Evolutionary conservation across 2,113 vertebrate genomes (phyloP), one percentile per base, ranked within the genome.

Genomic region (Ifrita kowaldi): DNA sequence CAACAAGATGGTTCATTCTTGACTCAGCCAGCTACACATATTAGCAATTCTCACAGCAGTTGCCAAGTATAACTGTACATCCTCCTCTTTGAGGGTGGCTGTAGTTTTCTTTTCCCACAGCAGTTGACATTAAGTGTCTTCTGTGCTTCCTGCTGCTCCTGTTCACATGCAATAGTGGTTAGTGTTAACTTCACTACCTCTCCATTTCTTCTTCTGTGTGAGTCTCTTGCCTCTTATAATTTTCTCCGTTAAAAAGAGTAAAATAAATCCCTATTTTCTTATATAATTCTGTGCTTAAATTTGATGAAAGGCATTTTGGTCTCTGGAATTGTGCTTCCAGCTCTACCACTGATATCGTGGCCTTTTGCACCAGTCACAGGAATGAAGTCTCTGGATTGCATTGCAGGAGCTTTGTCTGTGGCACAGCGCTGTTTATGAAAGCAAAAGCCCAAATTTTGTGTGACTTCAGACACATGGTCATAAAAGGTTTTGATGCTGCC

Each of bases 21-120:
- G 4, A 81, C 82, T 76, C 94, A 95, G 95, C 94, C 87, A 94
- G 96, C 87, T 95, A 83, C 94, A 90, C 93, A 93, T 94, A 97
- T 95, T 96, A 96, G 83, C 89, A 96, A 92, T 94, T 95, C 93
- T 95, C 94, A 96, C 92, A 96, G 96, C 90, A 92, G 65, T 96
- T 93, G 96, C 96, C 89, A 85, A 94, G 59, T 82, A 77, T 57
- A 87, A 46, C 80, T 89, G 93, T 86, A 91, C 28, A 17, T 91
- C 87, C 90, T 90, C 84, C 71, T 95, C 75, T 95, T 89, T 33
- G 1, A 91, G 77, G 85, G 77, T 92, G 80, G 84, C 59, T 96
- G 77, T 78, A 97, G 82, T 90, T 97, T 96, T 96, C 87, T 84
- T 93, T 96, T 91, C 87, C 96, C 74, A 87, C 86, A 93, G 94